phyloP scores from a whole-genome alignment of 2,797 vertebrate species.

The Botia almorhae region DNA sequence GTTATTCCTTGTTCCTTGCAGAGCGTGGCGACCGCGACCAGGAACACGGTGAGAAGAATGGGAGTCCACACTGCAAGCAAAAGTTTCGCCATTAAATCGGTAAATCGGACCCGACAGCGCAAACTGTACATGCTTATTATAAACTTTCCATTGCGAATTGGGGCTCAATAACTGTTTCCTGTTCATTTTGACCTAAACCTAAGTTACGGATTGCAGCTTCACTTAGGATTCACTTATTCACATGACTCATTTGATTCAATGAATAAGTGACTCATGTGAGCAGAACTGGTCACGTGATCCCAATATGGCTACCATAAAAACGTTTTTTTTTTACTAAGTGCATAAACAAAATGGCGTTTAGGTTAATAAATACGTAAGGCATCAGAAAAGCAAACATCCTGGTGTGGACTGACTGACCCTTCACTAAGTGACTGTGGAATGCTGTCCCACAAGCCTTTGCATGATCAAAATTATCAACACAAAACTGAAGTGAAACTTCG shows the following conservation, averaged over 20 bases:
- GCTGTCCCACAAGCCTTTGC: neutral
- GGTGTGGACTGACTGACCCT: neutral
- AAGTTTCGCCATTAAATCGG: too few species aligned
- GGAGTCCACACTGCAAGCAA: conserved; percentile 87
- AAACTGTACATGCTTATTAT: too few species aligned
- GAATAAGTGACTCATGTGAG: too few species aligned
- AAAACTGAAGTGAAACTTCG: neutral
- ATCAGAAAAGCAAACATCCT: neutral
- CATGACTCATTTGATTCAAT: too few species aligned
- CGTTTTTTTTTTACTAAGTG: neutral
- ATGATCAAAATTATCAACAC: neutral
- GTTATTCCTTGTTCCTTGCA: conserved; percentile 99
- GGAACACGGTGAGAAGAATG: conserved; percentile 88
- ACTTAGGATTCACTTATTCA: too few species aligned
- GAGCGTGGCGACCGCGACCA: conserved; percentile 93
- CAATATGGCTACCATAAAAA: neutral
- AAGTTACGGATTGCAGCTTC: too few species aligned
- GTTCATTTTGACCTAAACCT: too few species aligned
- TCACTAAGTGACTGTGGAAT: neutral
- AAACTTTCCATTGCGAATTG: too few species aligned
- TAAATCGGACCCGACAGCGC: too few species aligned
- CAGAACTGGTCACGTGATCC: neutral
- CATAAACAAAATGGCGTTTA: neutral
- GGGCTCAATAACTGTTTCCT: too few species aligned
- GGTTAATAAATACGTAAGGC: neutral